phyloP scores from a whole-genome alignment of 2,888 invertebrate species.

The Alloscopus bannaensis region DNA sequence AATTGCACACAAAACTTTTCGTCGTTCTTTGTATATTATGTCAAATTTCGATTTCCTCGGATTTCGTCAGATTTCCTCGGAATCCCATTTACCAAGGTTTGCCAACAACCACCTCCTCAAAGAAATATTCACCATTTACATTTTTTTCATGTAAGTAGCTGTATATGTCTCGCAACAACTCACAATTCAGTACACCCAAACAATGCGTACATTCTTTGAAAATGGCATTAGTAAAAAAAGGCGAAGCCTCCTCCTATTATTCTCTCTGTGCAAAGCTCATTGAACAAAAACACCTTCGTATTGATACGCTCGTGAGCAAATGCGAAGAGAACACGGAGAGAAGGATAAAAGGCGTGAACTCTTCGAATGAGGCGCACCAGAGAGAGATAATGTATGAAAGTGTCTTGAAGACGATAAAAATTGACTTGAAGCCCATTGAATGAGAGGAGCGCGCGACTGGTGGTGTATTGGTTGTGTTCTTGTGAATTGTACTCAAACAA shows the following conservation, averaged over 20 bases:
- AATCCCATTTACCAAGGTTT: no score
- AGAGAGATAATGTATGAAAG: no score
- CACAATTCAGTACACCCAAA: background rate
- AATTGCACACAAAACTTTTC: no score
- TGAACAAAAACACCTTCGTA: slow-evolving; percentile 16
- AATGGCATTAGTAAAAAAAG: background rate
- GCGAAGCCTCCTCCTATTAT: slow-evolving; percentile 16
- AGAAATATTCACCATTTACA: no score
- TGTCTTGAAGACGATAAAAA: slow-evolving; percentile 18
- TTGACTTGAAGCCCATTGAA: slow-evolving; percentile 24
- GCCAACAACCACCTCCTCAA: no score
- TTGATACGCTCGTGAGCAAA: slow-evolving; percentile 14
- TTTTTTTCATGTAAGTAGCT: no score
- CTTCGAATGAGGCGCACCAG: no score
- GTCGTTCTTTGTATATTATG: no score
- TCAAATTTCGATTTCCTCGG: no score
- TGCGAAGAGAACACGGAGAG: slow-evolving; percentile 5
- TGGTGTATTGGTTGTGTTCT: slow-evolving; percentile 22
- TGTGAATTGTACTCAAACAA: no score
- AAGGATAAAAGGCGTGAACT: slow-evolving; percentile 29
- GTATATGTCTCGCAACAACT: background rate
- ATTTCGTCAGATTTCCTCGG: no score
- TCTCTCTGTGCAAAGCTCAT: background rate
- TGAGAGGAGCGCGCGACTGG: slow-evolving; percentile 5
- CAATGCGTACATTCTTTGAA: background rate